Percentiles rank a stretch among this genome's conserved stretches.
Conservation (phyloP, 2,888 invertebrate species). For the Drosophila diplacantha region DNA sequence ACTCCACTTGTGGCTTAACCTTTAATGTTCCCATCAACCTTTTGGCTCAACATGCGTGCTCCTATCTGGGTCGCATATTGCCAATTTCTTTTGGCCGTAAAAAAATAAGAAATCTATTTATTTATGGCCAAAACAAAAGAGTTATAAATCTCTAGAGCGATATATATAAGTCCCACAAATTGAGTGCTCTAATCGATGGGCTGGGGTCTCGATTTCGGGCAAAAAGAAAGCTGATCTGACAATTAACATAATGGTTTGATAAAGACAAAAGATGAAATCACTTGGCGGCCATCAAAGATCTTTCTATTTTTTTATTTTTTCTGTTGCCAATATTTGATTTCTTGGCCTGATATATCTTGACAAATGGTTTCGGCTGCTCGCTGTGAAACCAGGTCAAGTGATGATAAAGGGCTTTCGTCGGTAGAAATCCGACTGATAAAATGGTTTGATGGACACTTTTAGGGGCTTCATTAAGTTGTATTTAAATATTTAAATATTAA, state of each 20-base stretch:
- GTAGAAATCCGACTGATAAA: slow-evolving; percentile 37
- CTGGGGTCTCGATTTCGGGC: not conserved
- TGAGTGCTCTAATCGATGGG: slow-evolving; percentile 14
- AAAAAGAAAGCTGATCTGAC: slow-evolving; percentile 58
- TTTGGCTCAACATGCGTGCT: not conserved
- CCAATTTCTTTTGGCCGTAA: slow-evolving; percentile 16
- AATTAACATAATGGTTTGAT: slow-evolving; percentile 59
- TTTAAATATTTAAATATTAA: slow-evolving; percentile 23
- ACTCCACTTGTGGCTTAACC: slow-evolving; percentile 28
- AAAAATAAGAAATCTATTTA: not conserved
- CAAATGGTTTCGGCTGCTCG: slow-evolving; percentile 50
- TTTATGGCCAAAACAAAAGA: slow-evolving; percentile 23
- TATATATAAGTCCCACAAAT: slow-evolving; percentile 11
- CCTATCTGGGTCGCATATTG: slow-evolving; percentile 11
- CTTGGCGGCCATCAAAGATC: slow-evolving; percentile 13
- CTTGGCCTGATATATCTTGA: slow-evolving; percentile 48
- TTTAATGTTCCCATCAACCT: slow-evolving; percentile 27
- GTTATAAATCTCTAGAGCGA: slow-evolving; percentile 45
- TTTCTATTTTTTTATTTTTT: slow-evolving; percentile 1
- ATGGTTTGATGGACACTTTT: slow-evolving; percentile 50
- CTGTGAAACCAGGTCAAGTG: slow-evolving; percentile 53
- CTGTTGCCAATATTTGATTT: slow-evolving; percentile 23
- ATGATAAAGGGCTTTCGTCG: slow-evolving; percentile 40
- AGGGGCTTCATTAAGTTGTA: slow-evolving; percentile 43
- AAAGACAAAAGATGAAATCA: slow-evolving; percentile 34